Percentiles rank a stretch among this genome's conserved stretches.
These are phyloP conservation scores for Rambutsinella grinnellia DNA, from an alignment of 2,888 invertebrate species.

Conservation along the genomic window DNA sequence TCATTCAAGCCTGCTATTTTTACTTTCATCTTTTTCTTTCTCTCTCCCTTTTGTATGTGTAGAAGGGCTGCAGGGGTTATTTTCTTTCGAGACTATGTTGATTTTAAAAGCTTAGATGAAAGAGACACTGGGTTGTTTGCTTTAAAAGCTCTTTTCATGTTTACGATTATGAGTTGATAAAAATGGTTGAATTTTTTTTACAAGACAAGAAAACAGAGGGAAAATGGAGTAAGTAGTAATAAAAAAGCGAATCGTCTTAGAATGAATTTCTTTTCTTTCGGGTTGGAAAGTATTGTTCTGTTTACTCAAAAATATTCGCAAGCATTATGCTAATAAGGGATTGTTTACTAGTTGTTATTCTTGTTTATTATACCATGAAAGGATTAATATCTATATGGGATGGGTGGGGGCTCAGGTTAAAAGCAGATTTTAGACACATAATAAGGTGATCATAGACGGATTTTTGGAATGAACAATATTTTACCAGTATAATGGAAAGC, in stretches of 20 bases:
- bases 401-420: too few relatives aligned
- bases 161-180: constrained; percentile 47
- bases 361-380: too few relatives aligned
- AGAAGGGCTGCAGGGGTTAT: neutral
- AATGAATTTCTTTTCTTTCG: neutral
- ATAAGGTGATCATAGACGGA: too few relatives aligned
- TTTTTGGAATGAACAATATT: too few relatives aligned
- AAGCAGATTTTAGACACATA: too few relatives aligned
- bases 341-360: too few relatives aligned
- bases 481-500: too few relatives aligned
- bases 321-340: too few relatives aligned
- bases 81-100: neutral
- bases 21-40: constrained; percentile 9
- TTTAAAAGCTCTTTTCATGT: constrained; percentile 45
- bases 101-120: neutral
- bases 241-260: neutral
- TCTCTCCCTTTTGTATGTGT: neutral
- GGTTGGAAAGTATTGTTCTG: too few relatives aligned
- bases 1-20: constrained; percentile 11
- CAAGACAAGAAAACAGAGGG: constrained; percentile 2
- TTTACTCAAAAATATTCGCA: too few relatives aligned
- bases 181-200: constrained; percentile 33
- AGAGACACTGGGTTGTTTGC: constrained; percentile 27
- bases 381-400: too few relatives aligned
- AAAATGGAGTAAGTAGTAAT: neutral